Evolutionary conservation across 2,888 invertebrate genomes (phyloP), one percentile per base, ranked within the genome.

Genomic region (Acholoe squamosa): DNA sequence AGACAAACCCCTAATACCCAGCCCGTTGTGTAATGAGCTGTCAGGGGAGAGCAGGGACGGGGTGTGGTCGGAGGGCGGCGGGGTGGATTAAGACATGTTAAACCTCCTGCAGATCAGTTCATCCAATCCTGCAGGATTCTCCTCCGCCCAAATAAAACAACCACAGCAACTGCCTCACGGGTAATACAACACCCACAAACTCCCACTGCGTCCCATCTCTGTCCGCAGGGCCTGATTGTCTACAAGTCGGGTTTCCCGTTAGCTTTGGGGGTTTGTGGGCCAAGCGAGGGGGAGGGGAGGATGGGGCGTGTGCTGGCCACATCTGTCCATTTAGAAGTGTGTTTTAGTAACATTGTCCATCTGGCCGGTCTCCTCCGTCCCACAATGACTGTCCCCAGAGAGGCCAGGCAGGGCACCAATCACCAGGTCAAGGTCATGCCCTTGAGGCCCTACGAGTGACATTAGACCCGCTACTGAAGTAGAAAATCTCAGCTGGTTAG

Each of bases 321-420:
- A 61, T 61, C 61, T 61, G 61, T 61, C 61, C 61, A 61, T 61
- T 61, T 61, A 61, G 3, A 61, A 61, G 22, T 61, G 43, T 61
- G 61, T 61, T 19, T 61, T 61, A 14, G 61, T 61, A n/a, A 61
- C 19, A 61, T 61, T 61, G 61, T 61, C 19, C 61, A 61, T 61
- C 61, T 61, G 61, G 22, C 61, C 19, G n/a, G 61, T 61, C n/a
- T n/a, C 61, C 61, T 19, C 61, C 1, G 22, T 3, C 61, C 14
- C 61, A 61, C 43, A 43, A 10, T 10, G 43, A 10, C 43, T 43
- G 43, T 10, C 43, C 43, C 43, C 5, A 43, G 43, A 43, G 43
- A 43, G 43, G 43, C 43, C 43, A 43, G 10, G 43, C 43, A 43
- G 43, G 43, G 43, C 43, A 43, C 43, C 43, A n/a, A 61, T 61